phyloP scores from a whole-genome alignment of 2,113 vertebrate species.

The Limnothrissa miodon region DNA sequence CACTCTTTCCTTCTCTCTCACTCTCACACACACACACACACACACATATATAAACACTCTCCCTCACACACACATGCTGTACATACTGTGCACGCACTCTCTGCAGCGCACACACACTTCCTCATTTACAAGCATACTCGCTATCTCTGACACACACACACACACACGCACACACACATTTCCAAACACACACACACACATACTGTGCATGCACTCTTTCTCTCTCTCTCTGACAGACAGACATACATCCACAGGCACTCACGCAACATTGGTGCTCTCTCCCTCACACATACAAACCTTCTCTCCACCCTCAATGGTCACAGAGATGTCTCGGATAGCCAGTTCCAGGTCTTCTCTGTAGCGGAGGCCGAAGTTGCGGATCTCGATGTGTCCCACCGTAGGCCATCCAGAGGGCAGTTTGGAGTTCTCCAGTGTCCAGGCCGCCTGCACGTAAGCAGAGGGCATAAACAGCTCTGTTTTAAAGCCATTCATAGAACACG shows the following conservation, averaged over 20 bases:
- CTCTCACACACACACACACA: neutral
- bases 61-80: neutral
- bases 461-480: too few species aligned
- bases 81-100: too few species aligned
- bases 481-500: too few species aligned
- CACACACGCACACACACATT: neutral
- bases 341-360: conserved; percentile 87
- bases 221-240: neutral
- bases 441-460: too few species aligned
- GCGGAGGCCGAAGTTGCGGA: conserved; percentile 78
- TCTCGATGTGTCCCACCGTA: conserved; percentile 78
- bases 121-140: conserved; percentile 64
- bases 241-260: neutral
- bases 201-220: too few species aligned
- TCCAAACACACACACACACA: neutral
- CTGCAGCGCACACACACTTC: too few species aligned
- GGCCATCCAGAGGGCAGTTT: conserved; percentile 77
- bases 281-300: conserved; percentile 72
- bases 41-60: neutral
- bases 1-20: conserved; percentile 37
- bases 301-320: conserved; percentile 83
- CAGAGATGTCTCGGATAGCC: conserved; percentile 81
- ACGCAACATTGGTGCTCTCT: neutral
- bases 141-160: neutral
- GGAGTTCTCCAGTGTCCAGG: conserved; percentile 75